phyloP scores from a whole-genome alignment of 2,113 vertebrate genomes.

The Rhipidura dahli region DNA sequence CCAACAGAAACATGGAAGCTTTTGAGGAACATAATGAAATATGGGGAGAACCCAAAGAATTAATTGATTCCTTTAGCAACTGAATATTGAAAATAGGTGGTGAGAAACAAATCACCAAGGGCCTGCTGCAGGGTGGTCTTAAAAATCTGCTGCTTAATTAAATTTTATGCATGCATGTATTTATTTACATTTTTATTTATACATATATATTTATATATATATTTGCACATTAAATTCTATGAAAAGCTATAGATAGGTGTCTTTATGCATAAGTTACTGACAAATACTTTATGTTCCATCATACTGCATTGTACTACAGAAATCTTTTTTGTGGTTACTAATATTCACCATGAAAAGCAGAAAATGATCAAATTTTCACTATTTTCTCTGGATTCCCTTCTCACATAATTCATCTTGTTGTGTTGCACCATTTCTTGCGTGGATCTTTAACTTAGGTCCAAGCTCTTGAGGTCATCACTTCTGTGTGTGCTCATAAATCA shows the following conservation, averaged over 20 bases:
- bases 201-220: background rate
- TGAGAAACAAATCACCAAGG: background rate
- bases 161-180: background rate
- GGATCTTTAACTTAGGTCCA: background rate
- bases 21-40: background rate
- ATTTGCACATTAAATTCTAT: background rate
- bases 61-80: background rate
- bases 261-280: background rate
- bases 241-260: background rate
- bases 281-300: background rate
- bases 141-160: fast-evolving
- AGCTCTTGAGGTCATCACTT: background rate
- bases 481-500: background rate
- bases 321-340: background rate
- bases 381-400: background rate
- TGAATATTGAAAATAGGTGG: background rate
- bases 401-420: background rate
- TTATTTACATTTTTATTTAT: background rate
- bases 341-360: background rate
- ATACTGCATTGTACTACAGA: background rate
- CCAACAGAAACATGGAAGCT: background rate
- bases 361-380: background rate
- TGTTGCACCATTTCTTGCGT: background rate
- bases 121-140: background rate
- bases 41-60: background rate